Conservation (phyloP, 1,140 invertebrate species). For the Macrobrachium nipponense region DNA sequence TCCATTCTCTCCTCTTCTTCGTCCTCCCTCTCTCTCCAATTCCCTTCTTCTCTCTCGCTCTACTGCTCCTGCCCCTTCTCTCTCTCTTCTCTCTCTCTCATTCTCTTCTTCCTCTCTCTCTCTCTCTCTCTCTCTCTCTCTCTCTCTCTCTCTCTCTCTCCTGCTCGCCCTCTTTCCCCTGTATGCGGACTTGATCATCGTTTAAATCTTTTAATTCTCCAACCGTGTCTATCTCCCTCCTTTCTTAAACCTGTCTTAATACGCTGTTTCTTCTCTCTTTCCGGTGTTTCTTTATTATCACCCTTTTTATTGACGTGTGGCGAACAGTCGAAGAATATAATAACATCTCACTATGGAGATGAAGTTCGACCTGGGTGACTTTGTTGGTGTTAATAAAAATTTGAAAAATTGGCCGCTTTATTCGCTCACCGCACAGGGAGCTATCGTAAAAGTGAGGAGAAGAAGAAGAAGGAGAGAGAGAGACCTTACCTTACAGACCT, state of each 20-base stretch:
- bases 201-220: too few species aligned
- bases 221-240: background rate
- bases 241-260: background rate
- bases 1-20: background rate
- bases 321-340: too few species aligned
- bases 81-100: conserved; percentile 13
- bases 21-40: background rate
- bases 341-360: too few species aligned
- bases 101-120: conserved; percentile 3
- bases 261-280: conserved; percentile 7
- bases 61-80: conserved; percentile 6
- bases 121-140: conserved; percentile 9
- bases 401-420: background rate
- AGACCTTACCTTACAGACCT: too few species aligned
- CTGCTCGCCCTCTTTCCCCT: background rate
- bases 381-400: background rate
- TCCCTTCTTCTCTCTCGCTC: too few species aligned
- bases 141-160: conserved; percentile 27
- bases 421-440: too few species aligned
- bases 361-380: background rate
- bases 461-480: conserved; percentile 16
- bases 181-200: too few species aligned
- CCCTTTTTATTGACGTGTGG: too few species aligned
- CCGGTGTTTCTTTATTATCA: background rate
- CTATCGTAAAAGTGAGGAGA: background rate